phyloP scores from a whole-genome alignment of 2,113 vertebrate species.

The Regulus satrapa region DNA sequence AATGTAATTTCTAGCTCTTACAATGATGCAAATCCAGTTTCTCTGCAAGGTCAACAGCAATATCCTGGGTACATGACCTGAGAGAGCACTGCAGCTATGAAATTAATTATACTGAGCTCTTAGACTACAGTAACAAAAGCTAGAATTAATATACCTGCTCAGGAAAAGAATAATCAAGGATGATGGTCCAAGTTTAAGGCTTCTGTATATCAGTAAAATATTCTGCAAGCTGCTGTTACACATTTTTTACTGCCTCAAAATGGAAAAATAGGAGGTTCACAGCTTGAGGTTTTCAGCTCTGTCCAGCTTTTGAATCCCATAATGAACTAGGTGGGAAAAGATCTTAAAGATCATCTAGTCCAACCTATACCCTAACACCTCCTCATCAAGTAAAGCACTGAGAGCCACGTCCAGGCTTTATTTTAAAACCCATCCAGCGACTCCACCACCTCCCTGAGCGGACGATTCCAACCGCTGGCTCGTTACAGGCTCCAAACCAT shows the following conservation, averaged over 20 bases:
- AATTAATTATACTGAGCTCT: background rate
- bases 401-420: background rate
- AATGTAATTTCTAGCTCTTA: background rate
- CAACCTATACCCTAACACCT: background rate
- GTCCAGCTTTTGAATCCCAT: background rate
- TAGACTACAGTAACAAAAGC: background rate
- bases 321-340: background rate
- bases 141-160: background rate
- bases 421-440: background rate
- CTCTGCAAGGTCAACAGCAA: background rate
- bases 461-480: fast-evolving
- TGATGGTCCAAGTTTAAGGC: background rate
- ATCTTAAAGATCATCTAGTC: background rate
- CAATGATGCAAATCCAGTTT: background rate
- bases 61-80: background rate
- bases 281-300: background rate
- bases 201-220: background rate
- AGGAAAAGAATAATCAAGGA: background rate
- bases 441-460: too few species aligned
- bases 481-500: background rate
- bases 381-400: background rate
- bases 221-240: background rate
- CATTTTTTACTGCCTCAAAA: background rate
- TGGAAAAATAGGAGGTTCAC: fast-evolving
- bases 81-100: background rate